Percentiles rank a stretch among this genome's conserved stretches.
Evolutionary conservation across 2,797 vertebrate genomes (phyloP).

Genomic region (Gallirallus australis): DNA sequence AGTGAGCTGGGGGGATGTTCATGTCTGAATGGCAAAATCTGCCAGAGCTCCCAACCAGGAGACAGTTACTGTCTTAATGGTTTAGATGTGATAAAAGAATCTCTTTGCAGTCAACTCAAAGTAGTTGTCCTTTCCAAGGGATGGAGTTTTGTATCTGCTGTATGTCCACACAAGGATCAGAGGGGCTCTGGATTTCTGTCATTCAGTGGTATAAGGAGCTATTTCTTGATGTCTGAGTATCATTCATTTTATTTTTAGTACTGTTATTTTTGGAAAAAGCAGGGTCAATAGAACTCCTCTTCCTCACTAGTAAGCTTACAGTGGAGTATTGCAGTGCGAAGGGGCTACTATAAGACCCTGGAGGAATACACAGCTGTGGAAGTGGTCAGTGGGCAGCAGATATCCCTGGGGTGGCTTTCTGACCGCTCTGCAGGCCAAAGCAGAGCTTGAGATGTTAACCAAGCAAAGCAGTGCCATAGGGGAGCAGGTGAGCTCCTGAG

Average conservation of each 20-base stretch:
- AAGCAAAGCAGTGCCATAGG: background rate
- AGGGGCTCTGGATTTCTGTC: background rate
- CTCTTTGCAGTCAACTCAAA: background rate
- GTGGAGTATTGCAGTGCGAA: background rate
- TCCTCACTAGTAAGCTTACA: background rate
- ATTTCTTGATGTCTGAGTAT: background rate
- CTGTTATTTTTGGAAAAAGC: background rate
- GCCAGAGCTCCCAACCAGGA: background rate
- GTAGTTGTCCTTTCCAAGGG: background rate
- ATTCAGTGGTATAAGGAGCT: background rate
- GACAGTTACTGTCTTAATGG: background rate
- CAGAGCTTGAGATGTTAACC: background rate
- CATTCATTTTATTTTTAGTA: background rate
- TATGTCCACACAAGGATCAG: background rate
- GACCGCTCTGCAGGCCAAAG: background rate
- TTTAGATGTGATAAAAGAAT: background rate
- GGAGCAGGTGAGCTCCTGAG: background rate
- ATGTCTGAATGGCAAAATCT: background rate
- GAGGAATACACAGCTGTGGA: background rate
- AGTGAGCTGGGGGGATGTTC: fast-evolving
- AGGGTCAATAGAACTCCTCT: background rate
- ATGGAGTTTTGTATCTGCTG: background rate
- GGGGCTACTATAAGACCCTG: background rate
- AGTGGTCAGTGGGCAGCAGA: background rate
- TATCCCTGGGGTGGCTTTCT: background rate